These are phyloP conservation scores for Bradysia coprophila DNA, from an alignment of 1,140 invertebrate species.

Conservation along the genomic window DNA sequence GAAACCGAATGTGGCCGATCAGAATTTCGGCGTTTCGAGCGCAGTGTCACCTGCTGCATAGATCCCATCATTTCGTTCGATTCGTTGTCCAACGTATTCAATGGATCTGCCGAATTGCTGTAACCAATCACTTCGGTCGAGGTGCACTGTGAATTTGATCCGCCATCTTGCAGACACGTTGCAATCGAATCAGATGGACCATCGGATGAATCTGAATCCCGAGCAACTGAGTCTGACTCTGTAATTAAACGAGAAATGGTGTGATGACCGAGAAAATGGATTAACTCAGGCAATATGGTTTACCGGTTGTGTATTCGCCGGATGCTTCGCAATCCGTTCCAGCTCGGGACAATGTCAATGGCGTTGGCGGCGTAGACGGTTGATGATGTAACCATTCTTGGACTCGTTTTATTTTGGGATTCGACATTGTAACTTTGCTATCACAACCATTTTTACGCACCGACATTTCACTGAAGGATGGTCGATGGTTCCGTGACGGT, in stretches of 20 bases:
- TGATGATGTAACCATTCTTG: conserved; percentile 22
- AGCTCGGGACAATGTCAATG: conserved; percentile 7
- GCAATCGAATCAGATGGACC: conserved; percentile 46
- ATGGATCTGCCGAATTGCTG: conserved; percentile 19
- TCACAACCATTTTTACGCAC: not conserved
- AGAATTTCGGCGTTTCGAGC: conserved; percentile 17
- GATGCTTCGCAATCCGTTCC: conserved; percentile 58
- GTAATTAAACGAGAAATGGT: not conserved
- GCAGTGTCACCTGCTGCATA: conserved; percentile 5
- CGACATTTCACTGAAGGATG: not conserved
- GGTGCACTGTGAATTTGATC: conserved; percentile 31
- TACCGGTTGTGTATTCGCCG: conserved; percentile 70
- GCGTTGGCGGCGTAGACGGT: conserved; percentile 5
- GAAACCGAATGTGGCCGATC: conserved; percentile 66
- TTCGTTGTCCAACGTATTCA: not conserved
- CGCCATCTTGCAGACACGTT: conserved; percentile 29
- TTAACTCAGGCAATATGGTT: too few species aligned
- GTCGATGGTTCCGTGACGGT: conserved; percentile 7
- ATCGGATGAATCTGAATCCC: conserved; percentile 48
- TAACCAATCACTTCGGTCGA: conserved; percentile 36
- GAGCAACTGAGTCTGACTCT: conserved; percentile 42
- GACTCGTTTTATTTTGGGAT: conserved; percentile 19
- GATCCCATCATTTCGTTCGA: too few species aligned
- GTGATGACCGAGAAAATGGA: not conserved
- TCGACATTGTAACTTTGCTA: conserved; percentile 9